Evolutionary conservation across 2,113 vertebrate genomes (phyloP), one percentile per base, ranked within the genome.

Genomic region (Scartelaos histophorus): DNA sequence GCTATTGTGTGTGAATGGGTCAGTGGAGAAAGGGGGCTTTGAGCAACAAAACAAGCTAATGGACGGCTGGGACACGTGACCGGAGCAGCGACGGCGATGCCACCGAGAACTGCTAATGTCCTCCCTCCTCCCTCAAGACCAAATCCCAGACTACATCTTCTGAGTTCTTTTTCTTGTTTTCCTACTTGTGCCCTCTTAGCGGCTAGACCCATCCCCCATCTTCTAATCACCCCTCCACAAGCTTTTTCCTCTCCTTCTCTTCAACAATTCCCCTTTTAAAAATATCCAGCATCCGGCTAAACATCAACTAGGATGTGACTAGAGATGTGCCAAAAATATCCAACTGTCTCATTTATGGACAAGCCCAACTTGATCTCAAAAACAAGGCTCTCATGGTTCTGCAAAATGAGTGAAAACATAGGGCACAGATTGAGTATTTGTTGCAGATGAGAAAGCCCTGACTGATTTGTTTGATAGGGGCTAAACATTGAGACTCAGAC

Each of bases 1-100:
- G 77, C 85, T 79, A 87, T 90, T 90, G 90, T 91, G 75, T 84
- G 77, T 88, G 88, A 90, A 88, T 87, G 87, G 88, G 88, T 91
- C 86, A 88, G 81, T 82, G 83, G 87, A 91, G 88, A 91, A 89
- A 89, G 84, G 78, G 74, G 75, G 87, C 90, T 90, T 87, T 89
- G 87, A 91, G 90, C 85, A 82, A 88, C 89, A 87, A 90, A 89
- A 90, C 85, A 89, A 92, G 87, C 89, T 89, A 90, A 89, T 90
- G 85, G 88, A 86, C 21, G 56, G 86, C 79, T 13, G 16, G 68
- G 77, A 65, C 87, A 88, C 69, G 82, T 88, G 84, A 90, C 34
- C 0, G 62, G 61, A 76, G 70, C 72, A 22, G 77, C 16, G 47
- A 62, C 56, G 13, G 69, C 53, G 13, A 45, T 71, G 58, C 75